A percentile compares a stretch with the other conserved stretches of the same genome.
These are phyloP conservation scores for Poecile montanus DNA, from an alignment of 2,797 vertebrate genomes.

Conservation along the genomic window DNA sequence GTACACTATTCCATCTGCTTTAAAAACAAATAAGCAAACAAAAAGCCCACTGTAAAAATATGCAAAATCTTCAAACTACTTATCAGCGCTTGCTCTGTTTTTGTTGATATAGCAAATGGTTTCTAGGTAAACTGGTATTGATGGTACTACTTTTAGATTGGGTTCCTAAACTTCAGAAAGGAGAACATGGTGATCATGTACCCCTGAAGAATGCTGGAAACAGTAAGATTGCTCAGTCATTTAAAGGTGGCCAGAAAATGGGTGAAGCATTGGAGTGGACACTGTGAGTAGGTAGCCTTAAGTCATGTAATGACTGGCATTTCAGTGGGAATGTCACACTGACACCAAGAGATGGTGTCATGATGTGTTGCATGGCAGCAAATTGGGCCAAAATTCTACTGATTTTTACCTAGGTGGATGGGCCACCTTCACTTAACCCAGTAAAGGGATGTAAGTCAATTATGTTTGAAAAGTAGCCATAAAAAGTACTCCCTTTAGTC, in stretches of 20 bases:
- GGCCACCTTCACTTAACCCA: background rate
- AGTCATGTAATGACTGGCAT: background rate
- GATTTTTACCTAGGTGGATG: background rate
- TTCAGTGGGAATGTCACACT: background rate
- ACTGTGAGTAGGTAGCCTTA: background rate
- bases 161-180: background rate
- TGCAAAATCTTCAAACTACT: background rate
- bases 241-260: background rate
- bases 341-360: background rate
- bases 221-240: background rate
- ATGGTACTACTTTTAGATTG: background rate
- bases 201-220: background rate
- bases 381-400: background rate
- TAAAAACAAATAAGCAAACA: background rate
- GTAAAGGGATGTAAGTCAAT: background rate
- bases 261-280: background rate
- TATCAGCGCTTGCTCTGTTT: too few relatives aligned
- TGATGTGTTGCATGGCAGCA: background rate
- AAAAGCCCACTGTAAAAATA: background rate
- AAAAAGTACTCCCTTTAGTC: background rate
- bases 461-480: background rate
- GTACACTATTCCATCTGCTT: background rate
- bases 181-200: background rate
- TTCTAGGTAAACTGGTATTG: background rate
- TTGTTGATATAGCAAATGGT: background rate